Conservation (phyloP, 1,140 invertebrate species). For the Trichonephila inaurata region DNA sequence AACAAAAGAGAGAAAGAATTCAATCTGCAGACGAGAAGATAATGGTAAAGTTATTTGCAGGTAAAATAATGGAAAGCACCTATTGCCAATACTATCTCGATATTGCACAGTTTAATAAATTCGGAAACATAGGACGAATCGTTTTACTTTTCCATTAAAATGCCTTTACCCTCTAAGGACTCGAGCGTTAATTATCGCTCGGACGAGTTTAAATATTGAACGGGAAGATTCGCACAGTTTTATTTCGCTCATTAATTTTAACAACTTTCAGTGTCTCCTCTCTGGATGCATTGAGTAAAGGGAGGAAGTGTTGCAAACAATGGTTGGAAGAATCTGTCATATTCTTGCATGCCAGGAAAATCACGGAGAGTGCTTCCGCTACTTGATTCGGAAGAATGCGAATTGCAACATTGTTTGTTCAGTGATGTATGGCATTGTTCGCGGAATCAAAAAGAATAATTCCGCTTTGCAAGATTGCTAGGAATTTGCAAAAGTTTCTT, state of each 20-base stretch:
- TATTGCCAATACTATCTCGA: too few species aligned
- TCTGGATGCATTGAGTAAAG: background rate
- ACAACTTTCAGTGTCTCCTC: slow-evolving; percentile 6
- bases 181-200: background rate
- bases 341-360: too few species aligned
- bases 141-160: background rate
- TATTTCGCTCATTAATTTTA: slow-evolving; percentile 24
- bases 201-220: background rate
- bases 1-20: background rate
- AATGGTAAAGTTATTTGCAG: background rate
- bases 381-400: too few species aligned
- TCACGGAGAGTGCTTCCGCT: too few species aligned
- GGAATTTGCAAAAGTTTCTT: too few species aligned
- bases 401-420: too few species aligned
- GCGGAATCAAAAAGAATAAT: too few species aligned
- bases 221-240: background rate
- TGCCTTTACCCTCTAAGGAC: background rate
- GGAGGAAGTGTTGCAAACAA: too few species aligned
- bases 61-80: too few species aligned
- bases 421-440: too few species aligned
- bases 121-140: background rate
- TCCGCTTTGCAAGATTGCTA: too few species aligned
- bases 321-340: too few species aligned
- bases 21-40: background rate
- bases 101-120: slow-evolving; percentile 18